Base-by-base conservation (phyloP, 2,113 vertebrate genomes). In the Podiceps cristatus region DNA sequence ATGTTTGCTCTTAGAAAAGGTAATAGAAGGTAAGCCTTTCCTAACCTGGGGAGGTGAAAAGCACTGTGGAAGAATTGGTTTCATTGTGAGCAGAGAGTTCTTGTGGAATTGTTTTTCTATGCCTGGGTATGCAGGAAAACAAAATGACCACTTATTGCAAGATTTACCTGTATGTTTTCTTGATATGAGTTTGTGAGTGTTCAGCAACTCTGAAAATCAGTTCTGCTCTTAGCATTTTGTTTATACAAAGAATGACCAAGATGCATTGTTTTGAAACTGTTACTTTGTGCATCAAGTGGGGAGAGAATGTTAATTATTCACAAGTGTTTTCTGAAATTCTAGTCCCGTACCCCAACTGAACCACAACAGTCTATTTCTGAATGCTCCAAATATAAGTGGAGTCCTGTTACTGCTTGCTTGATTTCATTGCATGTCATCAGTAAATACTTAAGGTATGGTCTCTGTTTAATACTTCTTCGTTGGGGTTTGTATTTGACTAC, bases 341-440 rank as follows among this genome's bases (percentile, higher is more conserved):
- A 33, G 81, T 73, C 60, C 91, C 74, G 33, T 73, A 60, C 28
- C 69, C 66, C 27, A 62, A 11, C 35, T 73, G 62, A 90, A 73
- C 67, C 25, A 9, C 86, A 63, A 8, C 2, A 2, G 29, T 87
- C 47, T 90, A 52, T 78, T 90, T 91, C 42, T 56, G 55, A 92
- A 55, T 67, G 55, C 72, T 96, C 63, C 62, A 37, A 52, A 52
- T 7, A 1, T 90, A 83, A 76, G 55, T 49, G 67, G 72, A 90
- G 83, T 80, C 56, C 35, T 49, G 44, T 81, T 92, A 37, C 60
- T 94, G 56, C 62, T 84, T 94, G 93, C 83, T 89, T 75, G 35
- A 75, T 89, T 88, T 91, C 69, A 37, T 68, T 96, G 95, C 64
- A 75, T 92, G 83, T 87, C 92, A 53, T 91, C 69, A 35, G 80